Conservation (phyloP, 2,113 vertebrate species). For the Lontra canadensis region DNA sequence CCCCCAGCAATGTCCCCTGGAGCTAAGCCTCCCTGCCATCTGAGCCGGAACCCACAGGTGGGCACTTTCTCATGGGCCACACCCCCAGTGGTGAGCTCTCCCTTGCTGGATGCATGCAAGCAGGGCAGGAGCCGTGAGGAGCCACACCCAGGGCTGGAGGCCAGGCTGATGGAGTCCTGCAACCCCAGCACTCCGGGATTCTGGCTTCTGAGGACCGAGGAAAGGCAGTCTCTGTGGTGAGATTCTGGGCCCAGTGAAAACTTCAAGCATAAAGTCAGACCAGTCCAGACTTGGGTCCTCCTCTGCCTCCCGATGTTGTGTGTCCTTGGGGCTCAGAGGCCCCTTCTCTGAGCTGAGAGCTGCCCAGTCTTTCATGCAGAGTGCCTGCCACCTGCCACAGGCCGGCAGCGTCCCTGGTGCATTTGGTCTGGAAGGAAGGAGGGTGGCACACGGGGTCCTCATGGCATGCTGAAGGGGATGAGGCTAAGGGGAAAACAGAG, state of each 20-base stretch:
- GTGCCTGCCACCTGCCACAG: fast-evolving
- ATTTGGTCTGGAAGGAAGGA: not conserved
- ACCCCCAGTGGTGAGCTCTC: not conserved
- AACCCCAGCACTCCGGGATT: not conserved
- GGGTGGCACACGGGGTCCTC: not conserved
- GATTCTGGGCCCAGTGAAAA: not conserved
- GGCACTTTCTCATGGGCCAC: fast-evolving
- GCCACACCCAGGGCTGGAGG: fast-evolving
- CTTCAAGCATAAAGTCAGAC: not conserved
- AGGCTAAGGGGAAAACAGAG: not conserved
- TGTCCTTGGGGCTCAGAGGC: not conserved
- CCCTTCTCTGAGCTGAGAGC: not conserved
- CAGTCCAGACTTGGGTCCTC: not conserved
- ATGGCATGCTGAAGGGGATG: fast-evolving
- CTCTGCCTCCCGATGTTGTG: fast-evolving
- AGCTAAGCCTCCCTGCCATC: fast-evolving
- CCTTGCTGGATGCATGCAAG: fast-evolving
- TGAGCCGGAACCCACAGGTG: not conserved
- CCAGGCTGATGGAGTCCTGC: not conserved
- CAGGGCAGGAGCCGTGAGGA: not conserved
- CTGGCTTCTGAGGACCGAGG: not conserved
- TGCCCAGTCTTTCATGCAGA: fast-evolving
- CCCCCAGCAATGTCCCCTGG: fast-evolving
- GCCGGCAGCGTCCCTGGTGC: not conserved
- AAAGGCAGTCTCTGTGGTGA: not conserved